Evolutionary conservation across 2,113 vertebrate species (phyloP).

Genomic region (Psilopogon haemacephalus): DNA sequence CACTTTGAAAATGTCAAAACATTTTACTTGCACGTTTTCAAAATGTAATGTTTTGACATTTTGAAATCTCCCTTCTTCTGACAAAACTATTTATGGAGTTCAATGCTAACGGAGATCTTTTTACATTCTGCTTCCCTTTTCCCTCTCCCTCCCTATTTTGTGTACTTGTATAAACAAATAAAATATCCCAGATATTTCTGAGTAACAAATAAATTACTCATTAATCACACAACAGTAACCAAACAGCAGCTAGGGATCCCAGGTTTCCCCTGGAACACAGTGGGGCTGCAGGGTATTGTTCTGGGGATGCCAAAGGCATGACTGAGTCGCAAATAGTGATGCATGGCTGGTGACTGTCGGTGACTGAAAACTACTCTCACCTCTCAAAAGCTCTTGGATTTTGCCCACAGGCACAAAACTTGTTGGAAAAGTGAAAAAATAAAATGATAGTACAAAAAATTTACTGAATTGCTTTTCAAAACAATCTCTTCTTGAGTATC

Average conservation of each 20-base stretch:
- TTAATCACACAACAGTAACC: background rate
- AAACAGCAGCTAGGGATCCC: background rate
- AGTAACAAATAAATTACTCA: background rate
- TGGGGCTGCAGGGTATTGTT: rapidly evolving
- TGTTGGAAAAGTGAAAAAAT: background rate
- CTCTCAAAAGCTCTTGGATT: background rate
- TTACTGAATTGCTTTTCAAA: background rate
- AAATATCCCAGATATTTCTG: background rate
- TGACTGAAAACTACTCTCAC: background rate
- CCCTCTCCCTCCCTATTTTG: background rate
- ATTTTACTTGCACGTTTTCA: background rate
- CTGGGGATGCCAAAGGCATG: background rate
- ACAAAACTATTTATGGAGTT: background rate
- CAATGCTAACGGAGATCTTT: background rate
- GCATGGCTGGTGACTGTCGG: background rate
- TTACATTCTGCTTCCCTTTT: background rate
- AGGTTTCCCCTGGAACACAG: background rate
- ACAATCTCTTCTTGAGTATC: background rate
- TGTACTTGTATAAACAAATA: background rate
- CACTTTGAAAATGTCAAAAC: slow-evolving; percentile 23
- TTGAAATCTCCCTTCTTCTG: background rate
- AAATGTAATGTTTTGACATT: background rate
- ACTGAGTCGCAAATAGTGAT: background rate
- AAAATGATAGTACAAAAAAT: background rate
- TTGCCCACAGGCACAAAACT: background rate